Conservation (phyloP, 2,888 invertebrate genomes). For the Cheilosia soror region DNA sequence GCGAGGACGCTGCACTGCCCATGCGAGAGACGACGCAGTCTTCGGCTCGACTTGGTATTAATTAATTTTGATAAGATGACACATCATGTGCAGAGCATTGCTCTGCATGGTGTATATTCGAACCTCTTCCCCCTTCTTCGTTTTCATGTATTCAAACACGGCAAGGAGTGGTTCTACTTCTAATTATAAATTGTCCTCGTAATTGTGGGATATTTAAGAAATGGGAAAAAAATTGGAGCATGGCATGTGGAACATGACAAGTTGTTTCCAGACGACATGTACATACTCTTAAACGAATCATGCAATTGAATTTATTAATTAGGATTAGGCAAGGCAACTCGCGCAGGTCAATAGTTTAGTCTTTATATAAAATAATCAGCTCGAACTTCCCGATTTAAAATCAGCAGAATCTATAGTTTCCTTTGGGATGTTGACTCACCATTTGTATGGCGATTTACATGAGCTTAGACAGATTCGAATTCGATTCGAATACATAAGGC, state of each 20-base stretch:
- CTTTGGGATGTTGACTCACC: no score
- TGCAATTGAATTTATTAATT: background rate
- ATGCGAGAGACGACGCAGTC: slow-evolving; percentile 17
- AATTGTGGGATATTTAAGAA: background rate
- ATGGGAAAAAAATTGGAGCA: background rate
- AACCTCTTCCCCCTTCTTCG: background rate
- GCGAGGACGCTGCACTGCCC: background rate
- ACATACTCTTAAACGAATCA: background rate
- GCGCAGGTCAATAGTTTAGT: no score
- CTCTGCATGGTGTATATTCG: slow-evolving; percentile 10
- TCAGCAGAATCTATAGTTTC: no score
- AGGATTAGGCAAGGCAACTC: no score
- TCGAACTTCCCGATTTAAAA: no score
- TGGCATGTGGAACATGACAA: background rate
- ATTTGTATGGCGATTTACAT: no score
- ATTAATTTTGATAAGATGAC: slow-evolving; percentile 72
- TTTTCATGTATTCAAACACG: no score
- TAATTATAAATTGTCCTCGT: slow-evolving; percentile 21
- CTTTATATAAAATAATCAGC: no score
- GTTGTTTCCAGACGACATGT: background rate
- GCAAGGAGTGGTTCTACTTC: slow-evolving; percentile 19
- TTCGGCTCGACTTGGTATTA: slow-evolving; percentile 48
- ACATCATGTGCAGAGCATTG: slow-evolving; percentile 40
- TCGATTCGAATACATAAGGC: no score
- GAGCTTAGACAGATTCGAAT: no score